A percentile compares a stretch with the other conserved stretches of the same genome.
phyloP scores from a whole-genome alignment of 2,797 vertebrate genomes.

The Morus bassanus region DNA sequence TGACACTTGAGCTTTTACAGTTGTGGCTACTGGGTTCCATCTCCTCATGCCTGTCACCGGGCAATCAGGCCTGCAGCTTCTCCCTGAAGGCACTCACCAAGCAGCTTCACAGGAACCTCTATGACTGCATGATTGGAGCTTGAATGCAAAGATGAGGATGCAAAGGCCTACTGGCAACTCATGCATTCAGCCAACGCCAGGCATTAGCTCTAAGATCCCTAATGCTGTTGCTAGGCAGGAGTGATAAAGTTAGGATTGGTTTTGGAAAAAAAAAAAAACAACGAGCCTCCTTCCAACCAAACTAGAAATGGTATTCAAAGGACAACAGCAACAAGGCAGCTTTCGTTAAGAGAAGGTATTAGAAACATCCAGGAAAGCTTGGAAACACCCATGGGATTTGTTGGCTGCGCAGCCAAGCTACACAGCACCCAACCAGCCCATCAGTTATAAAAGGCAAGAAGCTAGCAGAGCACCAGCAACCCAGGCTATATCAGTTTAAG shows the following conservation, averaged over 20 bases:
- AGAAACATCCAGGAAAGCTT: not conserved
- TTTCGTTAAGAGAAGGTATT: not conserved
- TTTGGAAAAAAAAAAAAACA: conserved; percentile 60
- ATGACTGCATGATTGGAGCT: fast-evolving
- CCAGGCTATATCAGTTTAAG: not conserved
- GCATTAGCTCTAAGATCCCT: not conserved
- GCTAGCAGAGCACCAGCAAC: not conserved
- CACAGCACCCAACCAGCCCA: not conserved
- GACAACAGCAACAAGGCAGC: not conserved
- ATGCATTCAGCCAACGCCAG: not conserved
- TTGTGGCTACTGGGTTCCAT: not conserved
- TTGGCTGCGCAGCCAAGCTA: not conserved
- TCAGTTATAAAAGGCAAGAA: conserved; percentile 26
- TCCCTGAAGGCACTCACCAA: not conserved
- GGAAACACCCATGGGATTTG: not conserved
- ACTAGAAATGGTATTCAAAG: not conserved
- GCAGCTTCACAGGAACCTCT: not conserved
- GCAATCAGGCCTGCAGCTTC: not conserved
- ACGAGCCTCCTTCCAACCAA: not conserved
- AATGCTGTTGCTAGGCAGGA: conserved; percentile 18
- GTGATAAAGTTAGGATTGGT: not conserved
- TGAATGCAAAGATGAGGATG: not conserved
- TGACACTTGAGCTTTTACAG: not conserved
- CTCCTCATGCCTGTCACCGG: fast-evolving
- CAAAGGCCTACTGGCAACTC: not conserved